Conservation (phyloP, 2,113 vertebrate species). For the Bombycilla garrulus region DNA sequence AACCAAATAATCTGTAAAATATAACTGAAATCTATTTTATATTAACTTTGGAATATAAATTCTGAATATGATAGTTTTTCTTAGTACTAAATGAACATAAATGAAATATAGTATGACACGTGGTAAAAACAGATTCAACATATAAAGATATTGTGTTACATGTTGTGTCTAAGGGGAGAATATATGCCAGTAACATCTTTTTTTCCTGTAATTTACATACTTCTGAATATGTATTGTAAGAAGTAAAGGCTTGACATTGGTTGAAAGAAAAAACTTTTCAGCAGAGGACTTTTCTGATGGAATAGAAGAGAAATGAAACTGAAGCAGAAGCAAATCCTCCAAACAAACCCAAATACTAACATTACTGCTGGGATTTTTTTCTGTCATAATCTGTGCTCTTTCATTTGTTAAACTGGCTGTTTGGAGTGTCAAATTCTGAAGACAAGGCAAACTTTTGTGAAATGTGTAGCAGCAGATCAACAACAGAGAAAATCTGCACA, state of each 20-base stretch:
- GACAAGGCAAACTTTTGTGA: neutral
- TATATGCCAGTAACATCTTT: neutral
- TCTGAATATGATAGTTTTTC: neutral
- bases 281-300: neutral
- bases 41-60: neutral
- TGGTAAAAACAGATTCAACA: neutral
- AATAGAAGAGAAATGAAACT: neutral
- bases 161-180: neutral
- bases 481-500: neutral
- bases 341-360: neutral
- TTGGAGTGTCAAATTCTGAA: neutral
- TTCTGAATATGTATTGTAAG: neutral
- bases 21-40: neutral
- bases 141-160: neutral
- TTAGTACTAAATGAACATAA: neutral
- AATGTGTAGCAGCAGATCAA: neutral
- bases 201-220: neutral
- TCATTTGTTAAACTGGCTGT: neutral
- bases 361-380: neutral
- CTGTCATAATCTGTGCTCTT: neutral
- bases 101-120: neutral
- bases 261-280: neutral
- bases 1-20: neutral
- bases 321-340: neutral
- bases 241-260: neutral